phyloP scores from a whole-genome alignment of 1,140 invertebrate species.

The Bombus pascuorum region DNA sequence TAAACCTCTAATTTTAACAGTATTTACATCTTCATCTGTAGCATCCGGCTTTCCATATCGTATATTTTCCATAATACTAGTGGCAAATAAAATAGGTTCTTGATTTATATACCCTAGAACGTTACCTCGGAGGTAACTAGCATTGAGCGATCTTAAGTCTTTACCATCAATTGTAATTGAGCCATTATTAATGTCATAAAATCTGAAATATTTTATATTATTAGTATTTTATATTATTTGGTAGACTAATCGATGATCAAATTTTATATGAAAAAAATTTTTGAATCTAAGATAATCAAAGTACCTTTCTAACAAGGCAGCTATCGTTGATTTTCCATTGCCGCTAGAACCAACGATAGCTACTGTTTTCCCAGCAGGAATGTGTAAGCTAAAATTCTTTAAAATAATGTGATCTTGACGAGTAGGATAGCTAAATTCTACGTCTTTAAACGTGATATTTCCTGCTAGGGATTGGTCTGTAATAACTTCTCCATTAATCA shows the following conservation, averaged over 20 bases:
- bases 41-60: constrained; percentile 92
- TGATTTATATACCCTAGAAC: constrained; percentile 95
- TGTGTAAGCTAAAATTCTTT: constrained; percentile 90
- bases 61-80: constrained; percentile 96
- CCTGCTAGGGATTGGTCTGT: constrained; percentile 89
- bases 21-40: constrained; percentile 85
- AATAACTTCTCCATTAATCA: constrained; percentile 89
- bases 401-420: constrained; percentile 91
- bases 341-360: constrained; percentile 96
- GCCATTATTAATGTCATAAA: constrained; percentile 91
- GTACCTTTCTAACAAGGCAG: constrained; percentile 91
- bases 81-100: constrained; percentile 96
- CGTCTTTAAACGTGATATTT: constrained; percentile 92
- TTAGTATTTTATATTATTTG: background rate
- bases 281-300: background rate
- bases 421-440: constrained; percentile 94
- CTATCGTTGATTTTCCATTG: constrained; percentile 96
- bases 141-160: constrained; percentile 89
- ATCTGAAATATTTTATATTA: constrained; percentile 39
- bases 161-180: constrained; percentile 90
- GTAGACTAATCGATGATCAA: background rate
- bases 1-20: background rate
- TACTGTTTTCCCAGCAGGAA: constrained; percentile 94
- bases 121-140: constrained; percentile 92
- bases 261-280: background rate